These are phyloP conservation scores for Cacatua alba DNA, from an alignment of 2,113 vertebrate genomes.

Conservation along the genomic window DNA sequence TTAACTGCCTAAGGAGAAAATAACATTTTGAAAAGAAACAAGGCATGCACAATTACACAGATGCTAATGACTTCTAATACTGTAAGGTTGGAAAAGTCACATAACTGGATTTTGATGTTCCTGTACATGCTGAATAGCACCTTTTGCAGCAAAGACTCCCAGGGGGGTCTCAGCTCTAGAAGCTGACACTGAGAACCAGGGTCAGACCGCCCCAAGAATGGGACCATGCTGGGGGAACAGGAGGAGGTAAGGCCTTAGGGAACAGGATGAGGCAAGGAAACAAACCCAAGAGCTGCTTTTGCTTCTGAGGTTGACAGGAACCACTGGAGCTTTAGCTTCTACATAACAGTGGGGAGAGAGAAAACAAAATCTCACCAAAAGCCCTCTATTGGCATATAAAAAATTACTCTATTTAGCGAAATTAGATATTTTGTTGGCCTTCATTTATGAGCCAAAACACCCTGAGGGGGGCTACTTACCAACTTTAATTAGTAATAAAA, in stretches of 20 bases:
- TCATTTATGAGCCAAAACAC: constrained; percentile 66
- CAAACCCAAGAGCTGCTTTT: background rate
- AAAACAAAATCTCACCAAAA: constrained; percentile 57
- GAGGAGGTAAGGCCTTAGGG: background rate
- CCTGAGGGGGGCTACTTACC: constrained; percentile 65
- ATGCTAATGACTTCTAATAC: background rate
- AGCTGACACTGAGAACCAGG: accelerated
- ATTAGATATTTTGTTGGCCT: constrained; percentile 69
- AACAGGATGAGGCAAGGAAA: background rate
- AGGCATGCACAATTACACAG: background rate
- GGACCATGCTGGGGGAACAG: background rate
- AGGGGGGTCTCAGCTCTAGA: background rate
- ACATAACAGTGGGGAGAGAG: constrained; percentile 25
- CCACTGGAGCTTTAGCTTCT: background rate
- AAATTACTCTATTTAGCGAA: constrained; percentile 67
- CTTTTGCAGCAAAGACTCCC: background rate
- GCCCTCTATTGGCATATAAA: constrained; percentile 62
- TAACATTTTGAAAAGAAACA: background rate
- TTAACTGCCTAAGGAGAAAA: constrained; percentile 43
- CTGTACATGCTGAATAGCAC: background rate
- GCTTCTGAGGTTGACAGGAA: constrained; percentile 17
- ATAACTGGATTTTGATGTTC: background rate
- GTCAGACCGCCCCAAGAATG: accelerated
- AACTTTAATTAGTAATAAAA: constrained; percentile 70
- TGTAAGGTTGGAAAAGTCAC: background rate